These are phyloP conservation scores for Pseudobourletiella spinata DNA, from an alignment of 1,140 invertebrate genomes.

Conservation along the genomic window DNA sequence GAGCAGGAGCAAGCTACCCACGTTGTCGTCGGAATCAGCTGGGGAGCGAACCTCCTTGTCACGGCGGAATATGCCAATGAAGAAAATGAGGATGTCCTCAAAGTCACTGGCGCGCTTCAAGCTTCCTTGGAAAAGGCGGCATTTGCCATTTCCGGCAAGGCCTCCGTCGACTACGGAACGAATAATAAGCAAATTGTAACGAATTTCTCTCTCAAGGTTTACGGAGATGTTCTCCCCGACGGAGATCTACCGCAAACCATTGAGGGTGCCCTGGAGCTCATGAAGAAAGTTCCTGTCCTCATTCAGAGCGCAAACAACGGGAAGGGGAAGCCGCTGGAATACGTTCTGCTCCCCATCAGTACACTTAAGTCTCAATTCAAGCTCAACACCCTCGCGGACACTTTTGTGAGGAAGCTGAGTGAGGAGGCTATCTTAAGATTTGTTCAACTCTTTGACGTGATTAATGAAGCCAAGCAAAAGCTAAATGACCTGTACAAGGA, in stretches of 20 bases:
- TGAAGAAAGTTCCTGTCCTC: constrained; percentile 7
- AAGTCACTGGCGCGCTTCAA: neutral
- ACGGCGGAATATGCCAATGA: neutral
- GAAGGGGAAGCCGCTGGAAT: constrained; percentile 7
- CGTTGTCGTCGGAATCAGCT: constrained; percentile 8
- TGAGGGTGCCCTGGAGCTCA: constrained; percentile 9
- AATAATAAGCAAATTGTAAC: neutral
- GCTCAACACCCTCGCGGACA: neutral
- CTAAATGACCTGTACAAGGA: constrained; percentile 16
- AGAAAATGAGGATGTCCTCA: constrained; percentile 7
- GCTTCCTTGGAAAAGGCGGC: neutral
- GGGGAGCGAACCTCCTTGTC: constrained; percentile 16
- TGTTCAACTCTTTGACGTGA: constrained; percentile 13
- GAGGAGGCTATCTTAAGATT: neutral
- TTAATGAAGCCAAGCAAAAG: neutral
- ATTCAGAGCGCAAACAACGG: constrained; percentile 6
- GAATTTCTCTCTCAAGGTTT: constrained; percentile 5
- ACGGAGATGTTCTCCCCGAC: constrained; percentile 13
- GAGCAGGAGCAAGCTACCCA: constrained; percentile 9
- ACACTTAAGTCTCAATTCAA: neutral
- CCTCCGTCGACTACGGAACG: constrained; percentile 1
- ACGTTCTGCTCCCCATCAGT: neutral
- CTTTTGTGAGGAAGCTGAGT: neutral
- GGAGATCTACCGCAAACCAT: constrained; percentile 9
- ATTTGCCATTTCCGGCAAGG: neutral